These are phyloP conservation scores for Phaethon lepturus DNA, from an alignment of 2,113 vertebrate species.

Conservation along the genomic window DNA sequence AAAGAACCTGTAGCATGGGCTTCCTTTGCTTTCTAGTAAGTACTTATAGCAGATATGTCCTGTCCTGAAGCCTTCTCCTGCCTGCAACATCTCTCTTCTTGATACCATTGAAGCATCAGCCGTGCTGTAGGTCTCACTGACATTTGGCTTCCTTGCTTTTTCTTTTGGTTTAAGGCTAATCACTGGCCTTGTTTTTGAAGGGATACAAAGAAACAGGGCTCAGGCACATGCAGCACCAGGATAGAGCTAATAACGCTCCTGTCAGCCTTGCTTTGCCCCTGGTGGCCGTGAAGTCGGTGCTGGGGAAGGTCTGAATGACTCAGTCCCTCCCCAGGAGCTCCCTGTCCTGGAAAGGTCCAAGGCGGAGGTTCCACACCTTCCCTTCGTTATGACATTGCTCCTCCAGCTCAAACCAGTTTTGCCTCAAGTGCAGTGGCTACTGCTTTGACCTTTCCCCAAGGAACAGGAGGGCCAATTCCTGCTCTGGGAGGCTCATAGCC, in stretches of 20 bases:
- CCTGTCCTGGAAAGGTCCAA: neutral
- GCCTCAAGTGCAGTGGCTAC: neutral
- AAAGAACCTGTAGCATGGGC: neutral
- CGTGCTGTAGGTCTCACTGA: neutral
- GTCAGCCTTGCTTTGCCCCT: neutral
- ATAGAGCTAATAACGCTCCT: neutral
- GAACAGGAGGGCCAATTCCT: neutral
- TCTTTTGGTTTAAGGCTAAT: neutral
- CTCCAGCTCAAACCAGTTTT: neutral
- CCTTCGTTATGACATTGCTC: neutral
- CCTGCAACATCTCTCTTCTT: neutral
- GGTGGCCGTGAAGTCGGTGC: rapidly evolving
- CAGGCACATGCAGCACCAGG: neutral
- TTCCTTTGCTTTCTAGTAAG: neutral
- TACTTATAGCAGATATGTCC: neutral
- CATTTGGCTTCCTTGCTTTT: neutral
- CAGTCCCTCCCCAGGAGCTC: neutral
- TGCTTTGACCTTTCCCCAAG: neutral
- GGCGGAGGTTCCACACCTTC: rapidly evolving
- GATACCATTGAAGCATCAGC: neutral
- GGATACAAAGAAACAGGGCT: neutral
- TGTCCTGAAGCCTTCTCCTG: neutral
- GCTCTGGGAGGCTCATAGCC: rapidly evolving
- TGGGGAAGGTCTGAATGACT: neutral
- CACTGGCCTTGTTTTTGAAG: neutral